Base-by-base conservation (phyloP, 2,113 vertebrate species). In the Eublepharis macularius region DNA sequence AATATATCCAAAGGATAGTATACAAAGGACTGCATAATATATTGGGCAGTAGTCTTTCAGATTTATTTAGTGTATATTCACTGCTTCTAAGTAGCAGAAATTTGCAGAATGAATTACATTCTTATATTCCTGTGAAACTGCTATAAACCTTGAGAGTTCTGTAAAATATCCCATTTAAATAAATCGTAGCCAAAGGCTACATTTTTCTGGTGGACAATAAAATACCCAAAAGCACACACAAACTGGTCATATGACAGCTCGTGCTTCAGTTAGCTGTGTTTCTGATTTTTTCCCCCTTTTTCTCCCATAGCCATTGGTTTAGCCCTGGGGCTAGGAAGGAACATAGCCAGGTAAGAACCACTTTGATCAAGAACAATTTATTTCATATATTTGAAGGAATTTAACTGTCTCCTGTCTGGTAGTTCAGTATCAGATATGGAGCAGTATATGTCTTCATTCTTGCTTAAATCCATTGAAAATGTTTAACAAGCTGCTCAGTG, bases 221-320 rank as follows among this genome's bases (percentile, higher is more conserved):
- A 92, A 93, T 88, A 92, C 86, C 89, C 79, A 82, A 89, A 86
- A 91, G 92, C 93, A 86, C 73, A 51, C 81, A 90, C 90, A 84
- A 88, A 80, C 75, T 73, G 90, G 77, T 92, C 87, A 86, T 88
- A 88, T 88, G 94, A 91, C 69, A 87, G 77, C 90, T 74, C 47
- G 78, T 86, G 88, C 87, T 89, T 90, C 83, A 29, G 76, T 70
- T 89, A 94, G 87, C 88, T 87, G 43, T 86, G 57, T 65, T 84
- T 86, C 94, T 96, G 91, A 96, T 43, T 87, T 88, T 90, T 92
- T 80, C 87, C 96, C 76, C 96, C 89, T 93, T 82, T 96, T 87
- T 96, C 88, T 95, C 92, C 86, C 88, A 91, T 96, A 99, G 98
- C 89, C 97, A 97, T 21, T 99, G 98, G 98, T 99, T 98, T 92